These are phyloP conservation scores for Parambassis ranga DNA, from an alignment of 2,797 vertebrate genomes.

Conservation along the genomic window DNA sequence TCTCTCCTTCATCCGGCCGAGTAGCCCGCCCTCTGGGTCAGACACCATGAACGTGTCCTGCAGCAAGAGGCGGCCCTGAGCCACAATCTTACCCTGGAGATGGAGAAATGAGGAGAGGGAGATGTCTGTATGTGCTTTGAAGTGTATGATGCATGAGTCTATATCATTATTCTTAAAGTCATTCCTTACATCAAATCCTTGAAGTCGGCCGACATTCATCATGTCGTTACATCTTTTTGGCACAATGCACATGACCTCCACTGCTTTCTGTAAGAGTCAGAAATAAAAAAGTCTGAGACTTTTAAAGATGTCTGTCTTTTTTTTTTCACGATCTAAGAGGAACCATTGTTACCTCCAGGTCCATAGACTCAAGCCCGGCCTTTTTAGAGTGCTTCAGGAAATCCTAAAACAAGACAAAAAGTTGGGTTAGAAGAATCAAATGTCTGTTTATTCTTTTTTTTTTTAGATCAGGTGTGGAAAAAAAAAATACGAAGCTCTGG, in stretches of 20 bases:
- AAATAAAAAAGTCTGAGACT: not conserved
- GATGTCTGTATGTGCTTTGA: not conserved
- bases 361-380: conserved; percentile 89
- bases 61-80: conserved; percentile 95
- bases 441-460: no score
- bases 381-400: conserved; percentile 97
- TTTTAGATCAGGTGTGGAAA: no score
- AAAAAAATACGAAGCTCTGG: conserved; percentile 4
- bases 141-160: not conserved
- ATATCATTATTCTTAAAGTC: not conserved
- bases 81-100: conserved; percentile 95
- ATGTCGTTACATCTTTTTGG: conserved; percentile 98
- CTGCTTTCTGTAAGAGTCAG: conserved; percentile 84
- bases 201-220: conserved; percentile 98
- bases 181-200: conserved; percentile 95
- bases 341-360: conserved; percentile 86
- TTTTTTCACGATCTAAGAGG: not conserved
- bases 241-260: conserved; percentile 98
- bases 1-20: conserved; percentile 92
- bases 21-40: conserved; percentile 85
- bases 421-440: no score
- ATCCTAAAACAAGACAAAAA: conserved; percentile 78
- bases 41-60: conserved; percentile 97
- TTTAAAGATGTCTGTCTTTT: no score
- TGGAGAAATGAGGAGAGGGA: not conserved